Evolutionary conservation across 2,888 invertebrate genomes (phyloP).

Genomic region (Caenorhabditis doughertyi): DNA sequence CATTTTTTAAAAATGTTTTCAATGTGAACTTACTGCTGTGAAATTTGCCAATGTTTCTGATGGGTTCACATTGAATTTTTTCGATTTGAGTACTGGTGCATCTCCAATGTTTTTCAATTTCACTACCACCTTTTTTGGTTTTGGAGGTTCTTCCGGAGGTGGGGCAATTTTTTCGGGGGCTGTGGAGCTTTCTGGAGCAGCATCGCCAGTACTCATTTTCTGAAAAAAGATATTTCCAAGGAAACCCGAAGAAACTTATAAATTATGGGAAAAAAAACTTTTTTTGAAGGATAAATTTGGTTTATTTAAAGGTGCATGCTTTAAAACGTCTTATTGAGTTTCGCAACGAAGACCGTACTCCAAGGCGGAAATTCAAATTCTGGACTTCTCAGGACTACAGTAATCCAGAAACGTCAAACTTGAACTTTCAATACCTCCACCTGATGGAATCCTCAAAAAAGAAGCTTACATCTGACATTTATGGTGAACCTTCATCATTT

Average conservation of each 20-base stretch:
- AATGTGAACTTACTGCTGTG: constrained; percentile 32
- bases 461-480: not conserved
- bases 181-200: not conserved
- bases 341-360: no score
- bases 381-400: no score
- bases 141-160: constrained; percentile 5
- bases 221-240: not conserved
- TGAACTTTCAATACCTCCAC: no score
- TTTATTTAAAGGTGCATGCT: no score
- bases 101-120: constrained; percentile 68
- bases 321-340: no score
- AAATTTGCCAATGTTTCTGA: constrained; percentile 60
- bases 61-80: constrained; percentile 55
- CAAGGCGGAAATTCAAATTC: no score
- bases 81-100: constrained; percentile 72
- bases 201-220: constrained; percentile 23
- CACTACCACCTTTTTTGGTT: constrained; percentile 66
- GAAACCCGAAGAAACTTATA: not conserved
- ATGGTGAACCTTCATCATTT: not conserved
- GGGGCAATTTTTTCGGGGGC: not conserved
- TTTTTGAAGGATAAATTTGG: not conserved
- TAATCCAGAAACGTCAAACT: not conserved
- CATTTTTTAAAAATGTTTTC: not conserved
- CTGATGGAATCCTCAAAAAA: no score
- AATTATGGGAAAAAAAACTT: not conserved